phyloP scores from a whole-genome alignment of 2,797 vertebrate species.

The Liparis tanakae region DNA sequence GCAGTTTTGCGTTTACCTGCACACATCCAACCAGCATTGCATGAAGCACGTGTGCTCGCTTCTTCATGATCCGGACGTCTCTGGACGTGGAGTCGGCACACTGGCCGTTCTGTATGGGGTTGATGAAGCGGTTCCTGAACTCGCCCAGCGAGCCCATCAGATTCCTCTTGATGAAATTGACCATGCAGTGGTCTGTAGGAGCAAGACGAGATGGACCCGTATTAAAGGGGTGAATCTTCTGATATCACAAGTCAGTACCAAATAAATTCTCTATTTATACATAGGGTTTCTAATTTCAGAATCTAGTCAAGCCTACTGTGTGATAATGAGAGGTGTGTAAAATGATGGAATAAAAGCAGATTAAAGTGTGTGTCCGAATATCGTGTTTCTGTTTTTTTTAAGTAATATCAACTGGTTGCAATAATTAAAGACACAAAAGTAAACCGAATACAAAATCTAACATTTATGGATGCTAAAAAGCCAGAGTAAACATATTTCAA shows the following conservation, averaged over 20 bases:
- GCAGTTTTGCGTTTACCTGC: constrained; percentile 82
- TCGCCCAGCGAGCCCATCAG: constrained; percentile 93
- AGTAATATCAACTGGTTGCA: not conserved
- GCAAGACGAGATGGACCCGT: not conserved
- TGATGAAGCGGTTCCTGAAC: constrained; percentile 96
- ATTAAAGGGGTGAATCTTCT: not conserved
- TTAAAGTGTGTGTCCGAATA: not conserved
- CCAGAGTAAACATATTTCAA: not conserved
- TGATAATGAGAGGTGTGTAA: not conserved
- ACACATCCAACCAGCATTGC: constrained; percentile 93
- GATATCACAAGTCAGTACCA: not conserved
- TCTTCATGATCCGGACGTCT: constrained; percentile 97
- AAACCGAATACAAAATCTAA: not conserved
- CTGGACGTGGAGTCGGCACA: constrained; percentile 94
- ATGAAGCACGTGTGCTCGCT: constrained; percentile 94
- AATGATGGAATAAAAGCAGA: not conserved
- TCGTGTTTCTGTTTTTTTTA: not conserved
- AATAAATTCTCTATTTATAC: not conserved
- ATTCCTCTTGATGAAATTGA: constrained; percentile 97
- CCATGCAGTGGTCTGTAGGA: constrained; percentile 96
- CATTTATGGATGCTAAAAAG: not conserved
- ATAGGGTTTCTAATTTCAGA: not conserved
- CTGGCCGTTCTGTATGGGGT: constrained; percentile 97
- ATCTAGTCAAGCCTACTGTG: not conserved
- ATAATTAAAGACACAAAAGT: not conserved